Percentiles rank a stretch among this genome's conserved stretches.
These are phyloP conservation scores for Drosophila anomalipes DNA, from an alignment of 2,888 invertebrate species.

Conservation along the genomic window DNA sequence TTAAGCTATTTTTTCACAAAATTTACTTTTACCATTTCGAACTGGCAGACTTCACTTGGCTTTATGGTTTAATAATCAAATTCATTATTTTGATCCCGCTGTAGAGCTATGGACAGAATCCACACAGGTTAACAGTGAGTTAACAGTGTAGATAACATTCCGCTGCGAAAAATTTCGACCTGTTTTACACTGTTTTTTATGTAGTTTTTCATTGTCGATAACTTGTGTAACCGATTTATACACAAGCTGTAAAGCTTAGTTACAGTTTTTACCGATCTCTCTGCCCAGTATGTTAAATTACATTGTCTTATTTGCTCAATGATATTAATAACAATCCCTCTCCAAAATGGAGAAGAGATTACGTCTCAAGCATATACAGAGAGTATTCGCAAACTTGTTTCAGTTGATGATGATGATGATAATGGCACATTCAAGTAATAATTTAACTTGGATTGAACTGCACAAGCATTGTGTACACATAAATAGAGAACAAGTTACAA, in stretches of 20 bases:
- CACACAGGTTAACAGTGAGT: neutral
- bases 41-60: neutral
- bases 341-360: neutral
- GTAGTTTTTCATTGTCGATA: neutral
- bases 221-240: neutral
- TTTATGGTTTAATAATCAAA: neutral
- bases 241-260: neutral
- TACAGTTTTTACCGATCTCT: neutral
- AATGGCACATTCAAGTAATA: slow-evolving; percentile 4
- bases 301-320: neutral
- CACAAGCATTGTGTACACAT: slow-evolving; percentile 3
- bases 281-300: neutral
- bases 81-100: neutral
- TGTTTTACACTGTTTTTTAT: neutral
- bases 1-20: neutral
- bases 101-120: neutral
- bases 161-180: neutral
- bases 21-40: neutral
- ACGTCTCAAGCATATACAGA: neutral
- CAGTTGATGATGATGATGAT: slow-evolving; percentile 1
- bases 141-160: neutral
- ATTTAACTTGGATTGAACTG: slow-evolving; percentile 16
- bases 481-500: slow-evolving; percentile 50
- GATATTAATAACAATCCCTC: neutral
- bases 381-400: neutral